These are phyloP conservation scores for Drosophila niveifrons DNA, from an alignment of 2,888 invertebrate genomes.

Conservation along the genomic window DNA sequence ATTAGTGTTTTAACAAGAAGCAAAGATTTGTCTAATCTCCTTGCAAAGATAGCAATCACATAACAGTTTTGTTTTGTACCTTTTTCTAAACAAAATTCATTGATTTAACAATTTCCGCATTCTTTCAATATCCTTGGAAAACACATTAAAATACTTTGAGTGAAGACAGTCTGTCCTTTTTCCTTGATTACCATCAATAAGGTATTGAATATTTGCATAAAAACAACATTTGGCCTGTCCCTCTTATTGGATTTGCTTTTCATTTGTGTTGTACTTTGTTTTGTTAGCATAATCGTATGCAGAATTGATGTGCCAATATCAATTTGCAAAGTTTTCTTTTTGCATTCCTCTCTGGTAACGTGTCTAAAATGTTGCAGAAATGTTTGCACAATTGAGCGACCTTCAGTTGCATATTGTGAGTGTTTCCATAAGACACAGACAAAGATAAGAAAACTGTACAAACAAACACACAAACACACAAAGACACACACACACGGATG, in stretches of 20 bases:
- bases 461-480: background rate
- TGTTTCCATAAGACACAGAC: slow-evolving; percentile 1
- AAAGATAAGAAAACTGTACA: too few relatives aligned
- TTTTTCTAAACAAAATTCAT: background rate
- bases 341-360: slow-evolving; percentile 1
- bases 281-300: slow-evolving; percentile 7
- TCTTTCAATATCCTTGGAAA: background rate
- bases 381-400: slow-evolving; percentile 4
- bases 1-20: background rate
- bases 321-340: background rate
- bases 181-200: background rate
- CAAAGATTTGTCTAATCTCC: background rate
- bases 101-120: background rate
- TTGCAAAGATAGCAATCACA: background rate
- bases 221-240: background rate
- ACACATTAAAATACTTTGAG: background rate
- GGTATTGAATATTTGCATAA: background rate
- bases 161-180: background rate
- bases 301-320: slow-evolving; percentile 9
- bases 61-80: background rate
- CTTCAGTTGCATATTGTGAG: slow-evolving; percentile 1
- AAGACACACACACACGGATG: background rate
- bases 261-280: background rate
- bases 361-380: background rate
- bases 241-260: background rate